Conservation (phyloP, 2,888 invertebrate genomes). For the Phymatocera aterrima region DNA sequence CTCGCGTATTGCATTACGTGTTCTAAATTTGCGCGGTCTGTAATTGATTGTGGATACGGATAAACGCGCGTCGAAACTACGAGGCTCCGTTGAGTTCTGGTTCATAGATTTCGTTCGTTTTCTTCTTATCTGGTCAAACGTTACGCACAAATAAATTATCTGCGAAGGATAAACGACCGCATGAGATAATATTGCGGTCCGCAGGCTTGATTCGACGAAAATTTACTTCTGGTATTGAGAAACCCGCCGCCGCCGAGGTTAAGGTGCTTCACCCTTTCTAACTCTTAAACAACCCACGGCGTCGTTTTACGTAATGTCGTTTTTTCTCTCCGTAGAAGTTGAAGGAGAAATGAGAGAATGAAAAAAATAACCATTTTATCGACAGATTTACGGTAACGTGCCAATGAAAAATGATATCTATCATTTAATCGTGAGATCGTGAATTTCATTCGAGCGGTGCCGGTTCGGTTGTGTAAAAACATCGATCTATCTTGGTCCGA, state of each 20-base stretch:
- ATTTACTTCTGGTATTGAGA: constrained; percentile 31
- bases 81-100: not conserved
- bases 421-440: constrained; percentile 27
- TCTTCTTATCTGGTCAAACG: not conserved
- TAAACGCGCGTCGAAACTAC: not conserved
- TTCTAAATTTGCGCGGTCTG: not conserved
- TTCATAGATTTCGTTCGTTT: not conserved
- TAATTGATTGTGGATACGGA: constrained; percentile 21
- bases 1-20: not conserved
- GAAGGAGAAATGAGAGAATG: too few species aligned
- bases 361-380: not conserved
- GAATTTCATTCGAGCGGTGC: constrained; percentile 4
- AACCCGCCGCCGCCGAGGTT: not conserved
- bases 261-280: constrained; percentile 35
- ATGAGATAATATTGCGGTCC: constrained; percentile 12
- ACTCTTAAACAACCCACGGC: not conserved
- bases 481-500: constrained; percentile 30
- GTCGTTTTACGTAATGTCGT: not conserved
- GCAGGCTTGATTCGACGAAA: constrained; percentile 4
- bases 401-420: constrained; percentile 30
- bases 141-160: constrained; percentile 9
- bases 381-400: not conserved
- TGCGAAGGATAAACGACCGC: constrained; percentile 4
- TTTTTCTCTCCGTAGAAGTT: not conserved
- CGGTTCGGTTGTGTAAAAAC: constrained; percentile 3